Conservation (phyloP, 2,888 invertebrate species). For the Coenonympha glycerion region DNA sequence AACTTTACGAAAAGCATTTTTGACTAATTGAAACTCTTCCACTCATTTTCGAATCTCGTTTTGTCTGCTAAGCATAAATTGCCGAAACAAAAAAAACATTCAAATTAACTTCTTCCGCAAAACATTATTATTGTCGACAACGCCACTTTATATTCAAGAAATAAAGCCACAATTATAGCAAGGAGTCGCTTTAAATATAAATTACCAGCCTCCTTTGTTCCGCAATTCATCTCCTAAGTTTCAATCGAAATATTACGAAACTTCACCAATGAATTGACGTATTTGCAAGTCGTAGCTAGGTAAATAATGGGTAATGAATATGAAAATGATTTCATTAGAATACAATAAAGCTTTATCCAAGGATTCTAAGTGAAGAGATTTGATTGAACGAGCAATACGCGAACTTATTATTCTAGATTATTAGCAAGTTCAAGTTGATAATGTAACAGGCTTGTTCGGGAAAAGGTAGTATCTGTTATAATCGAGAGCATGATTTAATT, state of each 20-base stretch:
- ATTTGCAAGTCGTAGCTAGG: slow-evolving; percentile 15
- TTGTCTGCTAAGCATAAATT: background rate
- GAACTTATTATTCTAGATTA: too few relatives aligned
- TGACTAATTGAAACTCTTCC: too few relatives aligned
- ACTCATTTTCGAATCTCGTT: too few relatives aligned
- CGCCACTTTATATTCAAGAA: slow-evolving; percentile 24
- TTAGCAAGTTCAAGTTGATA: too few relatives aligned
- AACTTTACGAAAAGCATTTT: too few relatives aligned
- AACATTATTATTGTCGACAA: slow-evolving; percentile 14
- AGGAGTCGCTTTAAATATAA: slow-evolving; percentile 35
- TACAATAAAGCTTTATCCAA: background rate
- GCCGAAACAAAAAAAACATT: background rate
- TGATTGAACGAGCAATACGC: too few relatives aligned
- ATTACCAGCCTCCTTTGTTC: slow-evolving; percentile 34
- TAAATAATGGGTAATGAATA: slow-evolving; percentile 11
- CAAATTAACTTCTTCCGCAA: background rate
- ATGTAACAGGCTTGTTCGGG: too few relatives aligned
- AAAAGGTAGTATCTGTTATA: too few relatives aligned
- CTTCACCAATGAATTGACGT: slow-evolving; percentile 16
- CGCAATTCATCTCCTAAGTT: slow-evolving; percentile 34
- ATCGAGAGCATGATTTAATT: too few relatives aligned
- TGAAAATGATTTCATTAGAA: slow-evolving; percentile 1
- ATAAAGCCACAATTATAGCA: slow-evolving; percentile 28
- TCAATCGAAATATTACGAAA: slow-evolving; percentile 30
- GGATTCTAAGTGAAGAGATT: too few relatives aligned